Evolutionary conservation across 2,797 vertebrate species (phyloP), one percentile per base, ranked within the genome.

Genomic region (Rhodeus uyekii): DNA sequence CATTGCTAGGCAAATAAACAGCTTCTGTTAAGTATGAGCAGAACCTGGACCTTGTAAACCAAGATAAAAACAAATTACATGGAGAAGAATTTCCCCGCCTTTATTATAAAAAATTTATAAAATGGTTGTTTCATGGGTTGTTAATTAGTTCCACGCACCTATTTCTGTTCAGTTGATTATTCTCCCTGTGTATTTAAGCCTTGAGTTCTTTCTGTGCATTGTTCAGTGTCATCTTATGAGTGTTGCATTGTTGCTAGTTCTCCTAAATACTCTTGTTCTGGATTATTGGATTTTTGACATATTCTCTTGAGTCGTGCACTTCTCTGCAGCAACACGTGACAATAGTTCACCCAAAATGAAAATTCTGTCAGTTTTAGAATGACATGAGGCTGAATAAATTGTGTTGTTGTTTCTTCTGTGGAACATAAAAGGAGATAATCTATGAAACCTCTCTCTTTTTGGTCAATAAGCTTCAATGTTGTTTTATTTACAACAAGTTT

Each of bases 1-100:
- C 82, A 80, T 39, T 44, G 61, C 46, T 72, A 79, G 76, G 75
- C 69, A 75, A 65, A 79, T 82, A 61, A 86, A 84, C 44, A 61
- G 53, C 42, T n/a, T 44, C 83, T 84, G 58, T 67, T 55, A 50
- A 77, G 38, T 12, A 34, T 36, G 34, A 27, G 8, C 34, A 61
- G 29, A 77, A 48, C 24, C 34, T 50, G 9, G 36, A 19, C 42
- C n/a, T 39, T 68, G 24, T 71, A 50, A 38, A 46, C 32, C 36
- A 61, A 27, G 29, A 27, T 19, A 46, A 14, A 38, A 65, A 67
- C 12, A 18, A 14, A 36, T 55, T 22, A 34, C 22, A 38, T 14
- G 16, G 53, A 27, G 18, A 27, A 50, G 14, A 36, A 19, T 24
- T 18, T 58, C 13, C 69, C 36, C 39, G 48, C 67, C 67, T 80